Base-by-base conservation (phyloP, 1,140 invertebrate genomes). In the Atta colombica region DNA sequence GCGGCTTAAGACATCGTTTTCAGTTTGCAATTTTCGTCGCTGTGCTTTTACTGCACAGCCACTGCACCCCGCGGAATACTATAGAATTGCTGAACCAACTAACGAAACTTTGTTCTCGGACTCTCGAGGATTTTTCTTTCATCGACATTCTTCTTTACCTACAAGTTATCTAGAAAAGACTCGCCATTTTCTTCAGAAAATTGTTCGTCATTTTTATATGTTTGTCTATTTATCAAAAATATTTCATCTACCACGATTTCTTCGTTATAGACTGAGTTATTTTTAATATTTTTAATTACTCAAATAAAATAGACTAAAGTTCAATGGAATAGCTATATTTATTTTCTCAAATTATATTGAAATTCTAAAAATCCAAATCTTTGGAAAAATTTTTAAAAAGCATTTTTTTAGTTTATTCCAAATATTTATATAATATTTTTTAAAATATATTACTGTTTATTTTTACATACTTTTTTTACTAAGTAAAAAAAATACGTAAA, bases 11-110 rank as follows among this genome's bases (percentile, higher is more conserved):
- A 66, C 69, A 58, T 49, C 78, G 66, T 66, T 25, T 25, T 80
- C 87, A 63, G 88, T 88, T 89, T 58, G 77, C 72, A 89, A 66
- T 84, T 90, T 77, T 69, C 58, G 77, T 82, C 77, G 55, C 63
- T 78, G 18, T 66, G 77, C 65, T 75, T 87, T 90, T 87, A 28
- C 65, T 72, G 21, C 39, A 60, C 60, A 74, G 84, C 49, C 89
- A 87, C 51, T 39, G 78, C 74, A 65, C 74, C 53, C 66, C 49
- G 10, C 39, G 5, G 60, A 90, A 78, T 78, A 77, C 85, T 61
- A 28, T 21, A 35, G 75, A 53, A 61, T 35, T n/a, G 18, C 31
- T 21, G 55, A 65, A 71, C 39, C 45, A 85, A 66, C 71, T 78
- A n/a, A 6, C 53, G 21, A 90, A 82, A 87, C 60, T 87, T 87